A percentile compares a stretch with the other conserved stretches of the same genome.
Evolutionary conservation across 2,113 vertebrate genomes (phyloP).

Genomic region (Gnathonemus echidnorhynchus): DNA sequence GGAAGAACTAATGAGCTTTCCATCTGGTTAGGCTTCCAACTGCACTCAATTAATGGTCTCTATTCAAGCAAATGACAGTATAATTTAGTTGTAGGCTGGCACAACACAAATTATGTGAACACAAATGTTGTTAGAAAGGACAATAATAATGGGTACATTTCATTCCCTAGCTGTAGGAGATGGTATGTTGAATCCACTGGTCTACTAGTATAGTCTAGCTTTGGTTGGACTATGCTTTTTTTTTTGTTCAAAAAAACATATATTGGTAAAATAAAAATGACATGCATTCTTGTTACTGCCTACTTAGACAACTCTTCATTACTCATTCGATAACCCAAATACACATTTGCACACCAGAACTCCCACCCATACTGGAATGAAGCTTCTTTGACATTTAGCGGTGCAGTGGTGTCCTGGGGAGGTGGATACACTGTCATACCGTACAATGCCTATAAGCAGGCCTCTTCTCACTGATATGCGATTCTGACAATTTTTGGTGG

Average conservation of each 20-base stretch:
- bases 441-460: not conserved
- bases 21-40: constrained; percentile 12
- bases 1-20: constrained; percentile 13
- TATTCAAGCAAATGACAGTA: constrained; percentile 9
- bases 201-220: not conserved
- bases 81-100: constrained; percentile 18
- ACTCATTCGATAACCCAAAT: not conserved
- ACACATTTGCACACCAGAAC: not conserved
- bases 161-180: not conserved
- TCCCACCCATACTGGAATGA: not conserved
- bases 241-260: not conserved
- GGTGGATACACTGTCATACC: not conserved
- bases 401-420: not conserved
- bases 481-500: not conserved
- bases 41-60: constrained; percentile 12
- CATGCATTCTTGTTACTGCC: not conserved
- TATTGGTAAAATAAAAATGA: not conserved
- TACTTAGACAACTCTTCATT: not conserved
- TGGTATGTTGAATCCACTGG: not conserved
- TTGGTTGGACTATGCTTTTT: not conserved
- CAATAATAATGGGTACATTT: constrained; percentile 1
- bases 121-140: not conserved
- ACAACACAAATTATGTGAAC: not conserved
- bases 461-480: not conserved
- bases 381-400: not conserved